Percentiles rank a stretch among this genome's conserved stretches.
Evolutionary conservation across 2,797 vertebrate species (phyloP).

Genomic region (Tragelaphus oryx): DNA sequence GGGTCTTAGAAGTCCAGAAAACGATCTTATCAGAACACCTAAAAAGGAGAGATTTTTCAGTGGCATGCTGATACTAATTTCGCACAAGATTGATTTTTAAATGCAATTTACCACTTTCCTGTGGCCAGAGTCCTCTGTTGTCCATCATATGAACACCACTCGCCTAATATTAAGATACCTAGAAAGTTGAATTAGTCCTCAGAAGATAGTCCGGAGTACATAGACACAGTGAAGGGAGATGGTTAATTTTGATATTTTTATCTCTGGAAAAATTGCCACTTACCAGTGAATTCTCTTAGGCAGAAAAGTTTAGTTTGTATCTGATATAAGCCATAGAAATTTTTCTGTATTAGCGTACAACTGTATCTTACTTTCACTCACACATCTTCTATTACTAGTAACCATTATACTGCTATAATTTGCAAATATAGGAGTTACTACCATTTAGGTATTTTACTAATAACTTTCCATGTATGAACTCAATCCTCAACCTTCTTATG

Average conservation of each 20-base stretch:
- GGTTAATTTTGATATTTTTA: constrained; percentile 14
- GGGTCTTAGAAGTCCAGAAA: not conserved
- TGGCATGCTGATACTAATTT: constrained; percentile 44
- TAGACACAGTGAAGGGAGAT: not conserved
- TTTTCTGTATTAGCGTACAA: not conserved
- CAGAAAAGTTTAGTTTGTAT: not conserved
- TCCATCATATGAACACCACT: not conserved
- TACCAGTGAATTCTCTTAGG: not conserved
- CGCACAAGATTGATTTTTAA: constrained; percentile 35
- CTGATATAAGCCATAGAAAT: not conserved
- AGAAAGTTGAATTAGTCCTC: constrained; percentile 32
- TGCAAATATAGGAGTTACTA: not conserved
- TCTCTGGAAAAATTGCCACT: not conserved
- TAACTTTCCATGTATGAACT: not conserved
- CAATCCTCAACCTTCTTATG: not conserved
- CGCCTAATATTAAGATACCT: not conserved
- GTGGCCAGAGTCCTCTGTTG: not conserved
- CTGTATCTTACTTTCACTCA: not conserved
- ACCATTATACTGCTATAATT: not conserved
- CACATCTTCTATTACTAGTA: not conserved
- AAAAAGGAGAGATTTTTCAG: not conserved
- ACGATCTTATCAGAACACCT: not conserved
- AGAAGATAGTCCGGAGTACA: not conserved
- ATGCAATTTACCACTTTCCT: constrained; percentile 5
- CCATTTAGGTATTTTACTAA: not conserved